Base-by-base conservation (phyloP, 2,888 invertebrate genomes). In the Epsilonema sp. region DNA sequence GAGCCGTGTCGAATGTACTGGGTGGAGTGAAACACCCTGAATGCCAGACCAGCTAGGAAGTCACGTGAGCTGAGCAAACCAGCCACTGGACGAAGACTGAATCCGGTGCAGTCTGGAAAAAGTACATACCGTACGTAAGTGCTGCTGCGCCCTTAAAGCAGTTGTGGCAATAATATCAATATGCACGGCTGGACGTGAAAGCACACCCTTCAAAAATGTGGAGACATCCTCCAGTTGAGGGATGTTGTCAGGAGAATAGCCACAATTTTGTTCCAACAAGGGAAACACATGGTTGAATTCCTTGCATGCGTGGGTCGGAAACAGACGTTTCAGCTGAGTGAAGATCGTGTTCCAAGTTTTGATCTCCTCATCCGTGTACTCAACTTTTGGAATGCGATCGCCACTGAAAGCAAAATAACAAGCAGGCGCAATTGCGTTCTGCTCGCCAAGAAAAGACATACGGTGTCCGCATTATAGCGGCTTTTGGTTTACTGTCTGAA, bases 21-120 rank as follows among this genome's bases (percentile, higher is more conserved):
- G 38, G 97, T 99, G 67, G 94, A 94, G 71, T 99, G 97, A 78
- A 99, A 99, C 57, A 97, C 85, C 55, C 97, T 78, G 77, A 94
- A 99, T 20, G 97, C 94, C 54, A 97, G 75, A 42, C 94, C 92
- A 36, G 97, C 87, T 49, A 99, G 75, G 73, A 99, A 99, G 68
- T 99, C 97, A 44, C 97, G 76, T 26, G 97, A 89, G 0, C 92
- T 90, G 53, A 97, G 74, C 2, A 97, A 76, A 43, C 97, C 97
- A 42, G 97, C 92, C 1, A 92, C 97, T 0, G 97, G 97, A 53
- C 97, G 78, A 46, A 99, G 75, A 23, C 82, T 80, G 72, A 97
- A 97, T 4, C 97, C 97, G 5, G 94, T 92, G 65, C 83, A 84
- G 66, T 87, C 92, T 92, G 66, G 16, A 57, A 49, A n/a, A n/a